Percentiles rank a stretch among this genome's conserved stretches.
Evolutionary conservation across 2,888 invertebrate species (phyloP).

Genomic region (Nemapogon koenigi): DNA sequence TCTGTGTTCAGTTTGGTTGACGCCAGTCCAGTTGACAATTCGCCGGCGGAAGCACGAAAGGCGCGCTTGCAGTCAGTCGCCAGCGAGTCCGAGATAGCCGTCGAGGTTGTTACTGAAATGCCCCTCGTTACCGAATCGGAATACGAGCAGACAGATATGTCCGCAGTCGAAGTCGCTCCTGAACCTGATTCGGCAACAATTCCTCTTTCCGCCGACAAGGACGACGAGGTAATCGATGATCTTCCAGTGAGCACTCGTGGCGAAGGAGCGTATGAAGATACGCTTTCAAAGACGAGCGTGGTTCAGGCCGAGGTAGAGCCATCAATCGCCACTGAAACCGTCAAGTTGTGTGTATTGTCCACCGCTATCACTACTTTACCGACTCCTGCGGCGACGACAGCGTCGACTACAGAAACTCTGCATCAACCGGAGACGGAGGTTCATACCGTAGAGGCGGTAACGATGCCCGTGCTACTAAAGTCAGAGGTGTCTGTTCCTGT

Average conservation of each 20-base stretch:
- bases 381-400: neutral
- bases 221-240: slow-evolving; percentile 26
- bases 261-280: no score
- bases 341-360: slow-evolving; percentile 10
- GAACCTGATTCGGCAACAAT: no score
- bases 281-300: no score
- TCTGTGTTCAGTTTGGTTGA: slow-evolving; percentile 54
- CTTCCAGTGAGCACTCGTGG: slow-evolving; percentile 23
- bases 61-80: neutral
- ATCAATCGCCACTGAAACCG: no score
- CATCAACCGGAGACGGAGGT: slow-evolving; percentile 42
- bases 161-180: slow-evolving; percentile 25
- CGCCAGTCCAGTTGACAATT: slow-evolving; percentile 43
- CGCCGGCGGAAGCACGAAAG: slow-evolving; percentile 19
- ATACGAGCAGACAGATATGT: slow-evolving; percentile 8
- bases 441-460: slow-evolving; percentile 60
- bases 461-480: no score
- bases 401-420: neutral
- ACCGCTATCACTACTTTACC: slow-evolving; percentile 5
- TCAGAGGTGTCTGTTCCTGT: slow-evolving; percentile 46
- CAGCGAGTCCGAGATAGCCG: neutral
- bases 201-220: slow-evolving; percentile 25
- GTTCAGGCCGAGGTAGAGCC: no score
- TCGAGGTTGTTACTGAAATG: slow-evolving; percentile 19
- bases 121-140: slow-evolving; percentile 20